Base-by-base conservation (phyloP, 1,140 invertebrate genomes). In the Polypedilum vanderplanki region DNA sequence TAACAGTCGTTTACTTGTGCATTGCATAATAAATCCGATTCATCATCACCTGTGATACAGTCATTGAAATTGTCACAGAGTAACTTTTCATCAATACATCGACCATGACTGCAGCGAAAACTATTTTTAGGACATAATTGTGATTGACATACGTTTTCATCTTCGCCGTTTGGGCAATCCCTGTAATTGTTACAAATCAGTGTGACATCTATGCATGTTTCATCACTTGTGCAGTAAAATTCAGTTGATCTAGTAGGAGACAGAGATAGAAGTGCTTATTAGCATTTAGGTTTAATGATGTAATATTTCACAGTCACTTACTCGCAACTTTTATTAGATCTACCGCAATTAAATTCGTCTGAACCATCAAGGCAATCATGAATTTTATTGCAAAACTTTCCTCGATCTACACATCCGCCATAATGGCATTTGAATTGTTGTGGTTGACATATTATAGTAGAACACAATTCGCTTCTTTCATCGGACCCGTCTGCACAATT, bases 1-100 rank as follows among this genome's bases (percentile, higher is more conserved):
- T n/a, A 18, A 7, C 65, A n/a, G 18, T 10, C n/a, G 17, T 17
- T 18, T 10, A 10, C 10, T 9, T 20, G 20, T 10, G 65, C 4
- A 9, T 70, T 70, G 17, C 65, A 70, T 1, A 70, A 12, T 22
- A 70, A 20, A 20, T 70, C 65, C 4, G 65, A 20, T 70, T 70
- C 65, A 10, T 70, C 65, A 1, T 18, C 17, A 20, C 18, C 65
- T 8, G 17, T 22, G 15, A 70, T 18, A 12, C 65, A 70, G 65
- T 70, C 65, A 20, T 70, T 70, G 65, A 70, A 70, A 70, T 70
- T 70, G 20, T 70, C 65, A 70, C 65, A 70, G 7, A 70, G 9
- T 20, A 22, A 18, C 5, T 70, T 70, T 22, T 20, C 8, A 22
- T 22, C 20, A 70, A 70, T 70, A 22, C 65, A 70, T 70, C 20